These are phyloP conservation scores for Parnassius glacialis DNA, from an alignment of 2,888 invertebrate genomes.

Conservation along the genomic window DNA sequence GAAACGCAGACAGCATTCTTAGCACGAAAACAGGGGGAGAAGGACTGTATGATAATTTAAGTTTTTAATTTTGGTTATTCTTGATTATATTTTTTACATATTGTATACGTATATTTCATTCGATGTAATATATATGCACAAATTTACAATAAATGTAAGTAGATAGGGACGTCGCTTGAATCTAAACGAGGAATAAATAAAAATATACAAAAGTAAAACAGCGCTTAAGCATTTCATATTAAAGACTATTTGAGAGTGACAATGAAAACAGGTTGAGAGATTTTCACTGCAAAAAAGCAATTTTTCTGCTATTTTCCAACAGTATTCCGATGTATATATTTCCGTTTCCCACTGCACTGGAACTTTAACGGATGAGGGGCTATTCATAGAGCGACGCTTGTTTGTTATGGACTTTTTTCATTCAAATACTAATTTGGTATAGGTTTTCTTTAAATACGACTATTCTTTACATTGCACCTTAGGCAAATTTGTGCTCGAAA, in stretches of 20 bases:
- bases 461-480: neutral
- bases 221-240: conserved; percentile 6
- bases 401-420: conserved; percentile 12
- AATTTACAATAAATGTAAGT: too few relatives aligned
- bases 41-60: too few relatives aligned
- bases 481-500: too few relatives aligned
- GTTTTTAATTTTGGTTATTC: too few relatives aligned
- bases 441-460: neutral
- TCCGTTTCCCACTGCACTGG: conserved; percentile 15
- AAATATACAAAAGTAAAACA: neutral
- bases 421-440: neutral
- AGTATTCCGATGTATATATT: conserved; percentile 22
- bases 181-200: neutral
- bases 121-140: neutral
- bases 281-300: conserved; percentile 14
- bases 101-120: too few relatives aligned
- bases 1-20: too few relatives aligned
- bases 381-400: conserved; percentile 16
- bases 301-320: conserved; percentile 17
- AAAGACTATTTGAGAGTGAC: conserved; percentile 17
- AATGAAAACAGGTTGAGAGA: conserved; percentile 19
- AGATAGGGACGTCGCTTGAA: too few relatives aligned
- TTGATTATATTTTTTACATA: neutral
- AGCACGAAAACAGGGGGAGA: too few relatives aligned
- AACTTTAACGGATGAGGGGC: conserved; percentile 23